phyloP scores from a whole-genome alignment of 2,888 invertebrate species.

The Andrena hattorfiana region DNA sequence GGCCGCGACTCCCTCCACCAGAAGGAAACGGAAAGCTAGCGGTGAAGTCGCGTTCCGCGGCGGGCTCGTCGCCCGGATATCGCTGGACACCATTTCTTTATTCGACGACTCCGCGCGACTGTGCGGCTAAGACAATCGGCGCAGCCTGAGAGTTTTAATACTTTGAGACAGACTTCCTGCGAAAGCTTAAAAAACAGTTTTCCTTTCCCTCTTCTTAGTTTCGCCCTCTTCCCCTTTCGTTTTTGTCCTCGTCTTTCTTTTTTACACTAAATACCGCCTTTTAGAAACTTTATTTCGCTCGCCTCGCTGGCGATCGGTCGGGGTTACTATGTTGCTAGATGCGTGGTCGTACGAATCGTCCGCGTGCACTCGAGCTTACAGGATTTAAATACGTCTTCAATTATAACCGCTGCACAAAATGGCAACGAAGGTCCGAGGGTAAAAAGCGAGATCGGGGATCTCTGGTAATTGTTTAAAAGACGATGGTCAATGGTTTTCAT shows the following conservation, averaged over 20 bases:
- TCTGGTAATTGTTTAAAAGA: too few species aligned
- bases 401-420: background rate
- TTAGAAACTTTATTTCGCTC: conserved; percentile 62
- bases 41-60: background rate
- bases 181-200: conserved; percentile 69
- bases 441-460: too few species aligned
- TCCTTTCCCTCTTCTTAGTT: conserved; percentile 1
- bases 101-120: conserved; percentile 34
- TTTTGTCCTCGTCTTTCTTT: background rate
- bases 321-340: conserved; percentile 61
- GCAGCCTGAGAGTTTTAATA: conserved; percentile 67
- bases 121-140: conserved; percentile 48
- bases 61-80: conserved; percentile 6
- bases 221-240: background rate
- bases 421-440: too few species aligned
- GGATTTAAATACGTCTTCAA: background rate
- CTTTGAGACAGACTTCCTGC: conserved; percentile 64
- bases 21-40: background rate
- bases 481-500: too few species aligned
- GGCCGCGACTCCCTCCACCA: background rate
- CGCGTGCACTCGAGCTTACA: conserved; percentile 16
- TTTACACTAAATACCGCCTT: conserved; percentile 63
- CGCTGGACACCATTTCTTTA: conserved; percentile 36
- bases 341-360: conserved; percentile 51
- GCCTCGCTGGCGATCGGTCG: conserved; percentile 37